Conservation (phyloP, 2,113 vertebrate species). For the human region DNA sequence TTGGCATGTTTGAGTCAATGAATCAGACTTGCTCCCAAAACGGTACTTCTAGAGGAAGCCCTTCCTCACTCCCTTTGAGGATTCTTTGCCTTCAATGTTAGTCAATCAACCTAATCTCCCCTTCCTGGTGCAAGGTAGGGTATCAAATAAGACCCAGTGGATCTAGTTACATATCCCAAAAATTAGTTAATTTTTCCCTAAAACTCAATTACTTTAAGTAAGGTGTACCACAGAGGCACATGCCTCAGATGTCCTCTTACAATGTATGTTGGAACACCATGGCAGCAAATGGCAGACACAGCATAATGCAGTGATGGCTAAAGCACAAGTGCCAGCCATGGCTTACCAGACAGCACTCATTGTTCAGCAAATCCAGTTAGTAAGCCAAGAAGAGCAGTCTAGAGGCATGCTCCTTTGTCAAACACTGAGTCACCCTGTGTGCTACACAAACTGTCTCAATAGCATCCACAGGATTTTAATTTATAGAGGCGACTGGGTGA, state of each 20-base stretch:
- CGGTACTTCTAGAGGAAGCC: neutral
- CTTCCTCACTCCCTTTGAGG: neutral
- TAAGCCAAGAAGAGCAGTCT: neutral
- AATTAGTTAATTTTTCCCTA: neutral
- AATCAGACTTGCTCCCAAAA: neutral
- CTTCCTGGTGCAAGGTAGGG: neutral
- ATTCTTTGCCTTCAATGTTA: neutral
- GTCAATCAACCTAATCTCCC: neutral
- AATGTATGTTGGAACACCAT: neutral
- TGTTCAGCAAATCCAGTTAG: neutral
- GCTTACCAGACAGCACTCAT: neutral
- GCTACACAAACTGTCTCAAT: neutral
- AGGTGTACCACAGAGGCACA: neutral
- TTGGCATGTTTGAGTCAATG: neutral
- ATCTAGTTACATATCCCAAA: neutral
- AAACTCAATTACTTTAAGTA: neutral
- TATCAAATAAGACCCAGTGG: neutral
- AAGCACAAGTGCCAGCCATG: no score
- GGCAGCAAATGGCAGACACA: neutral
- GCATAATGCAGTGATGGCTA: neutral
- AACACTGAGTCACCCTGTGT: neutral
- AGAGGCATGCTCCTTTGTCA: neutral
- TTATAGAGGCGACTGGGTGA: neutral
- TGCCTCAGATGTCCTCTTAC: neutral
- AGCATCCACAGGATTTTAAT: neutral